A percentile compares a stretch with the other conserved stretches of the same genome.
phyloP scores from a whole-genome alignment of 2,888 invertebrate genomes.

The Zygogramma bicolorata region DNA sequence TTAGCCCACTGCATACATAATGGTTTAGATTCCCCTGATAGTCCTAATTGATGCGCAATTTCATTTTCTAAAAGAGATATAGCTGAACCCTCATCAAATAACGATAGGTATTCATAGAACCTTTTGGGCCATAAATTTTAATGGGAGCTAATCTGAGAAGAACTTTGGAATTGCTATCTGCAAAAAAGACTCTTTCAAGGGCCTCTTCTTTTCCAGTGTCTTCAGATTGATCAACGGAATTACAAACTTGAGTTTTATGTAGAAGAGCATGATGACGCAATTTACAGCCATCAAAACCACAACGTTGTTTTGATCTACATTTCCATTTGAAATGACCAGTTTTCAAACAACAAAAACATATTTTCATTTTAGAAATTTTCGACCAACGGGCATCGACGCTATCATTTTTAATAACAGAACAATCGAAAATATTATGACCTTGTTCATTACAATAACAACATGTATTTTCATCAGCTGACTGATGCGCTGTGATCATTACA shows the following conservation, averaged over 20 bases:
- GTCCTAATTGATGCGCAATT: not conserved
- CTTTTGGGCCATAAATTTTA: not conserved
- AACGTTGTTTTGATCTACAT: not conserved
- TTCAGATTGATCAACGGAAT: no score
- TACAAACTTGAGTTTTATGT: no score
- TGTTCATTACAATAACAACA: no score
- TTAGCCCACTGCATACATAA: not conserved
- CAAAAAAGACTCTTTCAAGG: not conserved
- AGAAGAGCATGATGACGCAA: not conserved
- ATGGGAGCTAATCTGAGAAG: not conserved
- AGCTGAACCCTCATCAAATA: not conserved
- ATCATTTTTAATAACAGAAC: no score
- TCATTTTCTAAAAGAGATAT: not conserved
- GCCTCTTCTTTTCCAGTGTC: not conserved
- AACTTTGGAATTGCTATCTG: not conserved
- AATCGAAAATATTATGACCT: no score
- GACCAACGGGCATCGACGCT: no score
- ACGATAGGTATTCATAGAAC: not conserved
- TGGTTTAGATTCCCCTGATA: conserved; percentile 10
- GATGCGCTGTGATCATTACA: no score
- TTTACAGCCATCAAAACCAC: not conserved
- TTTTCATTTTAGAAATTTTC: not conserved
- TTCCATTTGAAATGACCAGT: not conserved
- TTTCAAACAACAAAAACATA: not conserved
- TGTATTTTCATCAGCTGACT: no score